Conservation (phyloP, 1,140 invertebrate genomes). For the Radopholus similis region DNA sequence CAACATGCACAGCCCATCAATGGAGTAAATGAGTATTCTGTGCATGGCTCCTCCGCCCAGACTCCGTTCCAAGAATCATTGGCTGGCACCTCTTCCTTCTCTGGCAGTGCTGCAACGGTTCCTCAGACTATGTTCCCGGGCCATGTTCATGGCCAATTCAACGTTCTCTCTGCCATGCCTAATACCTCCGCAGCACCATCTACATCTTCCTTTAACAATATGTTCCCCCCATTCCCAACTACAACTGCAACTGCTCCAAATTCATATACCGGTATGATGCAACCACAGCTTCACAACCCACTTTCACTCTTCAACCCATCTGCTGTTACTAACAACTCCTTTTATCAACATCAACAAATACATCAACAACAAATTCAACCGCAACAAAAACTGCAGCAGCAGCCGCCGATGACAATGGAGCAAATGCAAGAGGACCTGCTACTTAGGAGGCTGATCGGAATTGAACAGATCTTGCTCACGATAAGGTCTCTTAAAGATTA, state of each 20-base stretch:
- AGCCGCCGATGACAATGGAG: constrained; percentile 10
- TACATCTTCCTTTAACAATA: not conserved
- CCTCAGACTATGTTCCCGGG: no score
- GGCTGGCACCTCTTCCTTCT: not conserved
- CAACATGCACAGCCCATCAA: not conserved
- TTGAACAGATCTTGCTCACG: constrained; percentile 31
- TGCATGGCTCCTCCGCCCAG: not conserved
- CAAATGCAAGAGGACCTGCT: constrained; percentile 32
- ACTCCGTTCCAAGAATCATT: not conserved
- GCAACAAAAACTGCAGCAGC: not conserved
- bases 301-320: no score
- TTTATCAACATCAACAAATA: not conserved
- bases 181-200: not conserved
- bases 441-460: constrained; percentile 25
- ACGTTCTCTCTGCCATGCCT: no score
- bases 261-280: no score
- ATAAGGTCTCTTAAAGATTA: constrained; percentile 19
- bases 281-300: no score
- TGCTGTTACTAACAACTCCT: no score
- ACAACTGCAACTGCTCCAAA: no score
- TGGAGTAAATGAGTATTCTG: not conserved
- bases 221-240: no score
- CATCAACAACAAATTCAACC: not conserved
- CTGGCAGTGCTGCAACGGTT: not conserved
- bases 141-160: no score